These are phyloP conservation scores for Nasonia longicornis DNA, from an alignment of 1,140 invertebrate species.

Conservation along the genomic window DNA sequence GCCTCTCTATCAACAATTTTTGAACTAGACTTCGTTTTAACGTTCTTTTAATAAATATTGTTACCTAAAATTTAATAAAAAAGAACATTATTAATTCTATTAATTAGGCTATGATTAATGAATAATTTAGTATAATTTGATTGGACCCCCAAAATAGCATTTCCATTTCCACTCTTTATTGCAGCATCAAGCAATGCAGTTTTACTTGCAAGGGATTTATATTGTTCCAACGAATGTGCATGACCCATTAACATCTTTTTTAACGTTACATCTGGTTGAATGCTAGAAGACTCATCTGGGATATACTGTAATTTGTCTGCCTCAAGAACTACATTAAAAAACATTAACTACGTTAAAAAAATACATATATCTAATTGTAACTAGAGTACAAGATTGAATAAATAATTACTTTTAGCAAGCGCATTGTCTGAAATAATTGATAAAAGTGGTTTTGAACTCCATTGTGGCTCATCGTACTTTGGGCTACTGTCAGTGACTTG, in stretches of 20 bases:
- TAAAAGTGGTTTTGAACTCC: slow-evolving; percentile 60
- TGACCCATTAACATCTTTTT: slow-evolving; percentile 66
- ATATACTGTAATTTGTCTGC: slow-evolving; percentile 55
- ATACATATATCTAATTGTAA: slow-evolving; percentile 21
- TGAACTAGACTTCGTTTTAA: slow-evolving; percentile 68
- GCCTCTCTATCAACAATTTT: slow-evolving; percentile 65
- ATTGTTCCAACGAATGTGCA: slow-evolving; percentile 68
- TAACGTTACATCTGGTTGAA: slow-evolving; percentile 62
- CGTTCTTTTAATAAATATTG: slow-evolving; percentile 69
- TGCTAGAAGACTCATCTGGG: slow-evolving; percentile 52
- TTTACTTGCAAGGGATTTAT: slow-evolving; percentile 69
- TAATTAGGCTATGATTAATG: slow-evolving; percentile 4
- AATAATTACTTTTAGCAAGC: slow-evolving; percentile 60
- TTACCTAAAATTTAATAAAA: slow-evolving; percentile 61
- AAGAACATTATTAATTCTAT: slow-evolving; percentile 17
- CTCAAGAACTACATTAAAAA: slow-evolving; percentile 55
- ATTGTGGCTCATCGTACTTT: slow-evolving; percentile 56
- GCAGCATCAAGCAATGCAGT: slow-evolving; percentile 68
- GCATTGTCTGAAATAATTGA: slow-evolving; percentile 65
- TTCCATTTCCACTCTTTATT: slow-evolving; percentile 69
- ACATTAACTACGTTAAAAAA: slow-evolving; percentile 4
- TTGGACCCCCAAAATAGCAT: slow-evolving; percentile 69
- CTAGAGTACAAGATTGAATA: slow-evolving; percentile 17
- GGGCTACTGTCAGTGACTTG: slow-evolving; percentile 54
- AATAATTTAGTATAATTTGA: neutral